Conservation (phyloP, 2,797 vertebrate genomes). For the Aphelocoma californica region DNA sequence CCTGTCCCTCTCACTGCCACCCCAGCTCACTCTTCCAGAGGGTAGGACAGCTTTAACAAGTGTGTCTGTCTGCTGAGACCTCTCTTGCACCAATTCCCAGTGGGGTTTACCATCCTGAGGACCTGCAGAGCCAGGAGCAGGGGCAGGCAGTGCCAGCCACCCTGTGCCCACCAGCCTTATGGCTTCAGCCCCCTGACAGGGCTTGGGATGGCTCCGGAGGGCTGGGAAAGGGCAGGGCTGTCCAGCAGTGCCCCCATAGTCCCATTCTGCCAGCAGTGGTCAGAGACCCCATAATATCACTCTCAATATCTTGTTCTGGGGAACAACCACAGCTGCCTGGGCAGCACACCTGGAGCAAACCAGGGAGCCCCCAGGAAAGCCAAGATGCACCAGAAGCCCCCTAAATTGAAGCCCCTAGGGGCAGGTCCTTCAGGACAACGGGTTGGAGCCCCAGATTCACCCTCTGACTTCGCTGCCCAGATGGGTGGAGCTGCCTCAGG, state of each 20-base stretch:
- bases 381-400: background rate
- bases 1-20: background rate
- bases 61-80: background rate
- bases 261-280: background rate
- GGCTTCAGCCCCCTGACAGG: background rate
- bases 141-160: background rate
- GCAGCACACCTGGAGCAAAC: background rate
- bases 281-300: background rate
- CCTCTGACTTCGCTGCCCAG: background rate
- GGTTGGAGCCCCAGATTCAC: background rate
- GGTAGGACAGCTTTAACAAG: background rate
- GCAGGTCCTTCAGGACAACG: background rate
- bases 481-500: background rate
- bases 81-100: background rate
- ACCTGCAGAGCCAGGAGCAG: background rate
- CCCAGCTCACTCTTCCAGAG: background rate
- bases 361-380: background rate
- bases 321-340: background rate
- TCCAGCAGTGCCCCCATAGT: background rate
- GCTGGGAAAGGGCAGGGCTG: background rate
- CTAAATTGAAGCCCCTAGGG: accelerated
- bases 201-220: background rate
- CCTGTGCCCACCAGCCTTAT: background rate
- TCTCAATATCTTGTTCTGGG: background rate
- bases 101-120: background rate